Evolutionary conservation across 2,888 invertebrate genomes (phyloP), one percentile per base, ranked within the genome.

Genomic region (Cyrtodaria siliqua): DNA sequence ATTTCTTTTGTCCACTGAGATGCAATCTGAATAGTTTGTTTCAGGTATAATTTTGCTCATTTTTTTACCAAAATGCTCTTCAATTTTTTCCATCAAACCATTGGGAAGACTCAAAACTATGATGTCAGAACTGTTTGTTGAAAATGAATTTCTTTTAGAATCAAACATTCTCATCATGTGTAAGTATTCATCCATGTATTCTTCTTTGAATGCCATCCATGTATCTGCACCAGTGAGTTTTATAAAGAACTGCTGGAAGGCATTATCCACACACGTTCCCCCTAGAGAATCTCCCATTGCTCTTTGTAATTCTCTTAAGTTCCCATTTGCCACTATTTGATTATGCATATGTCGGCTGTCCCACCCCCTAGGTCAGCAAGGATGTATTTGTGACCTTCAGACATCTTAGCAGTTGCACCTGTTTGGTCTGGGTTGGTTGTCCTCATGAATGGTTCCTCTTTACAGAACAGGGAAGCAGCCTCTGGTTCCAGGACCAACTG

Each of bases 391-490:
- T 49, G 38, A 18, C 70, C 63, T 18, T 40, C 26, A 40, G 2
- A 40, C 24, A 70, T 57, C 18, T 56, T 16, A 2, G 8, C 57
- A 18, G 20, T 44, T 18, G 4, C 20, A 6, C 44, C 20, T 44
- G 4, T 16, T 6, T 20, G n/a, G 3, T 6, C 6, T 18, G 4
- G n/a, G 4, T 16, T 18, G 3, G 16, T 16, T 16, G n/a, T 44
- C 6, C 16, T 20, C 16, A 44, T 20, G 26, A 42, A n/a, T 69
- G 44, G n/a, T 44, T 44, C 8, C 6, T 44, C 56, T 33, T 18
- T n/a, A 23, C 70, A 70, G 50, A 50, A 78, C 26, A 64, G 47
- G 12, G 78, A 68, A 9, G 78, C 78, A n/a, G 72, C 78, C 20
- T 78, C 78, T n/a, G 78, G 69, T 44, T 78, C 78, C 20, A 78